Evolutionary conservation across 2,888 invertebrate genomes (phyloP).

Genomic region (Stenolophus ochropezus): DNA sequence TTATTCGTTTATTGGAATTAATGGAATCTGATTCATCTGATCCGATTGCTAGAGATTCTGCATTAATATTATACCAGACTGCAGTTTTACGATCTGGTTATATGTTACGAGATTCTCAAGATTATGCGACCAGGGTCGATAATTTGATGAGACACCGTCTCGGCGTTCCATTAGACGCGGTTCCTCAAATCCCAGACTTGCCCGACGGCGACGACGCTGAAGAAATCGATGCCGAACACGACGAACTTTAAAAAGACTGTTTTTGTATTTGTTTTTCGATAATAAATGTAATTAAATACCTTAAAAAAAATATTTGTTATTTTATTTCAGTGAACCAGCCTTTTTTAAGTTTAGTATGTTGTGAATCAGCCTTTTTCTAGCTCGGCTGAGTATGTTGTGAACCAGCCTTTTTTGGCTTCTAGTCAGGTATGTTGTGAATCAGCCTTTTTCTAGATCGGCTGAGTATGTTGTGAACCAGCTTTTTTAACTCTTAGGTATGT

Average conservation of each 20-base stretch:
- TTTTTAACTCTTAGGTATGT: too few species aligned
- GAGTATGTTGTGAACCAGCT: too few species aligned
- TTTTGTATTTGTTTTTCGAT: neutral
- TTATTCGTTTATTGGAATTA: constrained; percentile 91
- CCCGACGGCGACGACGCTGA: constrained; percentile 71
- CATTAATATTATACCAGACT: constrained; percentile 92
- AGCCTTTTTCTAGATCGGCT: too few species aligned
- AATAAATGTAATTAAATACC: too few species aligned
- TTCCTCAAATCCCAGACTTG: constrained; percentile 73
- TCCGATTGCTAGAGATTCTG: constrained; percentile 86
- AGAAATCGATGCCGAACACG: constrained; percentile 74
- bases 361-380: too few species aligned
- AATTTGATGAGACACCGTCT: constrained; percentile 88
- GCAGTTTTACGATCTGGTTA: constrained; percentile 97
- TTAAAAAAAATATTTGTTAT: too few species aligned
- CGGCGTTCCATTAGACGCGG: constrained; percentile 86
- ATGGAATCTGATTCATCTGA: constrained; percentile 87
- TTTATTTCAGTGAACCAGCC: too few species aligned
- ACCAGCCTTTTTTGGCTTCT: too few species aligned
- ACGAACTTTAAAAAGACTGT: constrained; percentile 75
- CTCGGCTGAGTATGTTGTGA: too few species aligned
- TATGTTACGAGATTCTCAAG: constrained; percentile 88
- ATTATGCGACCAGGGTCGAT: constrained; percentile 94
- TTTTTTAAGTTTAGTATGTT: too few species aligned
- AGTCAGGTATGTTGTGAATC: too few species aligned